Evolutionary conservation across 2,888 invertebrate species (phyloP).

Genomic region (Cataglyphis livida): DNA sequence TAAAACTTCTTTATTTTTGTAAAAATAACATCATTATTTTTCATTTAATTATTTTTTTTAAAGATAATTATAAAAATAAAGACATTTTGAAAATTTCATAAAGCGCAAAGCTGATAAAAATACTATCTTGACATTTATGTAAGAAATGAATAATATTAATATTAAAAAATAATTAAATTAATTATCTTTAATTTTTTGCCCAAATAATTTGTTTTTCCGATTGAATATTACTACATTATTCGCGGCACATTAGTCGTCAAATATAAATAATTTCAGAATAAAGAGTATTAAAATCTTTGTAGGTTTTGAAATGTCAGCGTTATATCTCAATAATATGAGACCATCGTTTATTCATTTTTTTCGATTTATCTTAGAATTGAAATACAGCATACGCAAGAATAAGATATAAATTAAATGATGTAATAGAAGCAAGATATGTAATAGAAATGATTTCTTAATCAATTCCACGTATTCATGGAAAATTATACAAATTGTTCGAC

Average conservation of each 20-base stretch:
- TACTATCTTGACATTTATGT: neutral
- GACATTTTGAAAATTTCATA: neutral
- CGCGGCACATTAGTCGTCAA: neutral
- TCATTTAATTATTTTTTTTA: neutral
- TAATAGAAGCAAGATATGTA: conserved; percentile 22
- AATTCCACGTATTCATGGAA: neutral
- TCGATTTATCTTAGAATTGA: neutral
- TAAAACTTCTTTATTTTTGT: neutral
- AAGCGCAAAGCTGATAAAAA: neutral
- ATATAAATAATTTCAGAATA: too few relatives aligned
- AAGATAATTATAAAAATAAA: neutral
- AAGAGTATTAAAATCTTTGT: neutral
- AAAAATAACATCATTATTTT: neutral
- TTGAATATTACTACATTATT: neutral
- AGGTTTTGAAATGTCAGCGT: too few relatives aligned
- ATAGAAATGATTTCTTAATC: neutral
- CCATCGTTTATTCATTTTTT: too few relatives aligned
- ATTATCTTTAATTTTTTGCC: neutral
- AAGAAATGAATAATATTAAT: neutral
- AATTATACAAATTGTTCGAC: neutral
- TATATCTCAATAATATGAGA: too few relatives aligned
- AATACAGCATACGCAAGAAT: neutral
- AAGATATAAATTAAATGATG: conserved; percentile 1
- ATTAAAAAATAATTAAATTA: neutral
- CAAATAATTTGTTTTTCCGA: neutral